Evolutionary conservation across 2,113 vertebrate species (phyloP).

Genomic region (Lagopus leucura): DNA sequence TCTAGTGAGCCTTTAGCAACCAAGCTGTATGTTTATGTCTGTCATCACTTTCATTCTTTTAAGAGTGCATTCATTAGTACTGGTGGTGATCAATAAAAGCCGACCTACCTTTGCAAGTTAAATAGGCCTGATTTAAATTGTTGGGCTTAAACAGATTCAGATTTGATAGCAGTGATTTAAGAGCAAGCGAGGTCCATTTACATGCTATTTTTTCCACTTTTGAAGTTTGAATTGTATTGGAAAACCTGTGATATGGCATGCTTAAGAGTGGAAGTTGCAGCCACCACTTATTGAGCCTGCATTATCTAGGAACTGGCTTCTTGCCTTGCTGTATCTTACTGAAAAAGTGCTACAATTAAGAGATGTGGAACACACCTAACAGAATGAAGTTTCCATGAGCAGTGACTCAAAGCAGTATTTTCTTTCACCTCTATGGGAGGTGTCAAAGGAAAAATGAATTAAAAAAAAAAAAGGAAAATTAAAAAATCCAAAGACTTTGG

Average conservation of each 20-base stretch:
- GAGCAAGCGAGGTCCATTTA: neutral
- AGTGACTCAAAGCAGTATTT: neutral
- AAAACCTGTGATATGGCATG: neutral
- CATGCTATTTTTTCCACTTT: conserved; percentile 7
- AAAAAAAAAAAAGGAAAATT: neutral
- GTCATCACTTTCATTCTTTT: conserved; percentile 1
- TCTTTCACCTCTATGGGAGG: neutral
- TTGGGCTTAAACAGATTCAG: neutral
- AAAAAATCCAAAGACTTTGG: neutral
- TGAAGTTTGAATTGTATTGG: conserved; percentile 1
- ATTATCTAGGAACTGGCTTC: neutral
- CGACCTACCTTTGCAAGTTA: conserved; percentile 40
- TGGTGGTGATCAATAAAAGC: conserved; percentile 41
- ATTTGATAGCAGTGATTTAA: conserved; percentile 27
- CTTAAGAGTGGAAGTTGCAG: neutral
- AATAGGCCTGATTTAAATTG: conserved; percentile 26
- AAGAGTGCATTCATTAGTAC: neutral
- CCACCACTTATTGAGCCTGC: neutral
- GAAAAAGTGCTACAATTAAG: neutral
- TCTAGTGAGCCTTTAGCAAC: neutral
- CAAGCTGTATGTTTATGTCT: neutral
- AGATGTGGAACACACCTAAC: neutral
- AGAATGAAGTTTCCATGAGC: neutral
- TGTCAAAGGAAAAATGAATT: neutral
- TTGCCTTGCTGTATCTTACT: neutral